Conservation (phyloP, 2,888 invertebrate species). For the Metacarcinus magister region DNA sequence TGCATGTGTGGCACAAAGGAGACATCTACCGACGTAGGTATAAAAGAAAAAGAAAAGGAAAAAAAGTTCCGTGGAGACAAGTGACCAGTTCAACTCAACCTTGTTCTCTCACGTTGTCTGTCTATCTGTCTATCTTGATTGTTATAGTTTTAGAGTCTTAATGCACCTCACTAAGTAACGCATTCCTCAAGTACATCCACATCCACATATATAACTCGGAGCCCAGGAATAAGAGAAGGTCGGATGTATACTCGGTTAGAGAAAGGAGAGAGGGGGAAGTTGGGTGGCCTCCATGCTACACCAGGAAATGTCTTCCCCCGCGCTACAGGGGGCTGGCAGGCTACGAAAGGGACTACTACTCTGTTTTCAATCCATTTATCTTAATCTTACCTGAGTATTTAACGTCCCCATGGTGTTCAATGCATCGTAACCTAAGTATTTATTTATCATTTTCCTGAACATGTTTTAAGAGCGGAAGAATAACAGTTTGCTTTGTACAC, state of each 20-base stretch:
- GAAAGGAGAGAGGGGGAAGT: background rate
- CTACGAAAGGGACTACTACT: background rate
- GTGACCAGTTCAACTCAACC: background rate
- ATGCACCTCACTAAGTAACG: background rate
- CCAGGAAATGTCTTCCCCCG: slow-evolving; percentile 20
- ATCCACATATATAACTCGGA: background rate
- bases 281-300: background rate
- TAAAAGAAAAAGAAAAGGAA: background rate
- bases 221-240: background rate
- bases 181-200: background rate
- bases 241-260: background rate
- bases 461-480: background rate
- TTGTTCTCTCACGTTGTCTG: background rate
- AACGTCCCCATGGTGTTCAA: background rate
- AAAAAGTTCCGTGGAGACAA: background rate
- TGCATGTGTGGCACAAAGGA: slow-evolving; percentile 15
- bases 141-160: background rate
- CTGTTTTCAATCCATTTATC: background rate
- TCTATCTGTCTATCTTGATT: background rate
- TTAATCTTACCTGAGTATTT: background rate
- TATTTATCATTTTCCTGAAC: background rate
- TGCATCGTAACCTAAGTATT: background rate
- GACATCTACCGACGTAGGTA: background rate
- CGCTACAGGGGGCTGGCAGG: background rate
- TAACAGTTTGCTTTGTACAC: background rate